Percentiles rank a stretch among this genome's conserved stretches.
Evolutionary conservation across 2,797 vertebrate genomes (phyloP).

Genomic region (Liasis olivaceus): DNA sequence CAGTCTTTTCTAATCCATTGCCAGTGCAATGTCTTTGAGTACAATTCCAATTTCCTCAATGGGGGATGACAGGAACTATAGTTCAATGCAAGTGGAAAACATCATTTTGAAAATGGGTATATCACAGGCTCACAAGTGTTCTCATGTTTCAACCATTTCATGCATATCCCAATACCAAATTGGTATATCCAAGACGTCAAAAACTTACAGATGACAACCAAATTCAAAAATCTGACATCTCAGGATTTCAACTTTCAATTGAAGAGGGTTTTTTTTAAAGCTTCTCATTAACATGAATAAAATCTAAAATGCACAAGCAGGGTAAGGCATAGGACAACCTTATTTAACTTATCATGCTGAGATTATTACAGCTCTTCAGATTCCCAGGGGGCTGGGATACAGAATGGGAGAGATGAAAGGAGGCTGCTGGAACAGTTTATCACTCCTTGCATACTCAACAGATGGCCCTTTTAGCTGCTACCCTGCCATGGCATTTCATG

Average conservation of each 20-base stretch:
- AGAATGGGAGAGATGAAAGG: background rate
- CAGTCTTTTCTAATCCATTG: background rate
- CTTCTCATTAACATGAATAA: background rate
- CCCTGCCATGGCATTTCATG: background rate
- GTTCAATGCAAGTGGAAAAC: background rate
- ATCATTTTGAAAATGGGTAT: background rate
- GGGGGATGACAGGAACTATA: background rate
- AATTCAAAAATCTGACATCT: background rate
- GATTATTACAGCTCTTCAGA: background rate
- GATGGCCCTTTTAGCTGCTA: background rate
- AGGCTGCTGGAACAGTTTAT: background rate
- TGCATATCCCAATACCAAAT: background rate
- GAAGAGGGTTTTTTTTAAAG: background rate
- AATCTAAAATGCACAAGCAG: background rate
- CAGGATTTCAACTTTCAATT: background rate
- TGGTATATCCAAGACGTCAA: background rate
- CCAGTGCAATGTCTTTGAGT: background rate
- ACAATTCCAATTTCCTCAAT: background rate
- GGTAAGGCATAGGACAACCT: background rate
- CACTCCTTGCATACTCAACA: background rate
- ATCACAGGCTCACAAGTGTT: background rate
- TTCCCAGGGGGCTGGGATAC: background rate
- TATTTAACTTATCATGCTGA: background rate
- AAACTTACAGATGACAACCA: background rate
- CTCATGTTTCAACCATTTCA: background rate